These are phyloP conservation scores for Pantherophis alleghaniensis DNA, from an alignment of 2,797 vertebrate species.

Conservation along the genomic window DNA sequence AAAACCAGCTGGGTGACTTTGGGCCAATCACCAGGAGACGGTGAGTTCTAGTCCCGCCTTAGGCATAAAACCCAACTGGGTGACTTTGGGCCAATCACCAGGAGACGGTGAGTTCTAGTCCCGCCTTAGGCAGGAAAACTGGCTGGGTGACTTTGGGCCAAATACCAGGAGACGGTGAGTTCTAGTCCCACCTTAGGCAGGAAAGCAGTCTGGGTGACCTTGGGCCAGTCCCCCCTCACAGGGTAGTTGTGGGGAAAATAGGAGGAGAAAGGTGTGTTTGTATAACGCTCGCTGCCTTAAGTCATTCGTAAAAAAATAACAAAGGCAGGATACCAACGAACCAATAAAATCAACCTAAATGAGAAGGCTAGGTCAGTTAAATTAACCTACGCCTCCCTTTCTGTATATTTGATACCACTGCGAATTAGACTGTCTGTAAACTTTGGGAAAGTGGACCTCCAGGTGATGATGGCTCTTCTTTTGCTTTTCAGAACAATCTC, in stretches of 20 bases:
- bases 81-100: no score
- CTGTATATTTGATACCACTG: neutral
- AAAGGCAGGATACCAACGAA: neutral
- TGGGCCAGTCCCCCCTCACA: neutral
- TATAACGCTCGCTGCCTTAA: neutral
- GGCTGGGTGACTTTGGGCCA: no score
- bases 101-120: no score
- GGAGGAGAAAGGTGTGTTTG: neutral
- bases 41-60: no score
- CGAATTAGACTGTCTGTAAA: neutral
- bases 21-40: no score
- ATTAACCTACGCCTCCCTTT: neutral
- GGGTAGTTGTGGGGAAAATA: neutral
- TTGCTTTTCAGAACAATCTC: conserved; percentile 73
- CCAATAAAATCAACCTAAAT: neutral
- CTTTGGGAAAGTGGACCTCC: neutral
- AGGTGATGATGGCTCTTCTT: neutral
- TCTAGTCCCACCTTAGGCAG: no score
- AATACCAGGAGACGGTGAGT: no score
- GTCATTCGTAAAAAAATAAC: neutral
- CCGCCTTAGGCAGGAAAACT: no score
- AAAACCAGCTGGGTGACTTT: no score
- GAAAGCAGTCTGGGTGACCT: no score
- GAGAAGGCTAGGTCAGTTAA: rapidly evolving
- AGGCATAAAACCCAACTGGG: no score